Percentiles rank a stretch among this genome's conserved stretches.
Evolutionary conservation across 2,888 invertebrate genomes (phyloP).

Genomic region (Lydus trimaculatus): DNA sequence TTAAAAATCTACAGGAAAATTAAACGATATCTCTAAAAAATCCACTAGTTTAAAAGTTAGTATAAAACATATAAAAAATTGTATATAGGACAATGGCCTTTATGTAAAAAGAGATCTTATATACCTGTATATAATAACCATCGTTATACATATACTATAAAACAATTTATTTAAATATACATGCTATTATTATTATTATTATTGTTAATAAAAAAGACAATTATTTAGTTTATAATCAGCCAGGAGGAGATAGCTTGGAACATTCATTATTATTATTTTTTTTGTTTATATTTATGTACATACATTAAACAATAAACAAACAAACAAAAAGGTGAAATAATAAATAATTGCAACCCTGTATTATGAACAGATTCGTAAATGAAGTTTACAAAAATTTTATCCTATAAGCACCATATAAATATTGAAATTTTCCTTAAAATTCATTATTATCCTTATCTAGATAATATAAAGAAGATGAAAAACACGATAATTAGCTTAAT

Average conservation of each 20-base stretch:
- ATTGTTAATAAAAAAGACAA: slow-evolving; percentile 10
- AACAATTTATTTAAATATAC: slow-evolving; percentile 31
- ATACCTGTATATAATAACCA: slow-evolving; percentile 39
- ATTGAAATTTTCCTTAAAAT: slow-evolving; percentile 51
- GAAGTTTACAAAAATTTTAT: slow-evolving; percentile 10
- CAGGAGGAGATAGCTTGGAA: slow-evolving; percentile 28
- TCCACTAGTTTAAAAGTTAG: slow-evolving; percentile 46
- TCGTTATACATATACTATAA: slow-evolving; percentile 25
- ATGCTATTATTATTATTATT: not conserved
- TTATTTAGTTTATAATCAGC: too few relatives aligned
- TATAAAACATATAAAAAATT: slow-evolving; percentile 51
- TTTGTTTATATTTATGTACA: too few relatives aligned
- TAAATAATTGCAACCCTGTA: slow-evolving; percentile 50
- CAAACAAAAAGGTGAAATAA: slow-evolving; percentile 38
- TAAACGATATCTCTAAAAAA: slow-evolving; percentile 14
- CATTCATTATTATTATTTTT: slow-evolving; percentile 28
- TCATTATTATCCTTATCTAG: slow-evolving; percentile 13
- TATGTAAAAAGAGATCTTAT: slow-evolving; percentile 52
- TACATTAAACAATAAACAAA: slow-evolving; percentile 18
- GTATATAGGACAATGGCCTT: slow-evolving; percentile 48
- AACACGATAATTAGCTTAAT: not conserved
- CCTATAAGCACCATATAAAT: slow-evolving; percentile 57
- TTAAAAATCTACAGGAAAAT: slow-evolving; percentile 33
- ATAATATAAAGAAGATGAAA: too few relatives aligned
- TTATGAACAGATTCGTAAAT: not conserved